A percentile compares a stretch with the other conserved stretches of the same genome.
Evolutionary conservation across 2,888 invertebrate species (phyloP).

Genomic region (Amphipoea lucens): DNA sequence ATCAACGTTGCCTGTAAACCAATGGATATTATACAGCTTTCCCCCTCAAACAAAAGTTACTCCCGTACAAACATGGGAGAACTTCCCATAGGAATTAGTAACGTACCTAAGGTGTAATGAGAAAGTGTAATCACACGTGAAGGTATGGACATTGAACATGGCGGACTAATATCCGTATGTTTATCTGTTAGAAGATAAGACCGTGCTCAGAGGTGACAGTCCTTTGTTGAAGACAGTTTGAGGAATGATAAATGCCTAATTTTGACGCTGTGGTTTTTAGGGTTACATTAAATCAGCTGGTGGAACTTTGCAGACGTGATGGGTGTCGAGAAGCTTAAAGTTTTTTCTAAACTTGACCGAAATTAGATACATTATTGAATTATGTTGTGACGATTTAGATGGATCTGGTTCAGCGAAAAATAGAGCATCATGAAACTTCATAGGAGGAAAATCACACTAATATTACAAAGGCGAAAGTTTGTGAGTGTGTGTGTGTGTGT

Average conservation of each 20-base stretch:
- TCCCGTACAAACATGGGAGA: neutral
- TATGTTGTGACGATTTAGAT: neutral
- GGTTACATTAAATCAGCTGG: neutral
- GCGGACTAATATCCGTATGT: conserved; percentile 29
- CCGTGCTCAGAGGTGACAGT: neutral
- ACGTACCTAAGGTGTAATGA: conserved; percentile 35
- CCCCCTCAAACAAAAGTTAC: neutral
- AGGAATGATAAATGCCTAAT: neutral
- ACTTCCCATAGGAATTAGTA: conserved; percentile 10
- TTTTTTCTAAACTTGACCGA: neutral
- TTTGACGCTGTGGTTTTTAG: neutral
- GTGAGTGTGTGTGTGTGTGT: no score
- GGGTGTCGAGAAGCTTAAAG: neutral
- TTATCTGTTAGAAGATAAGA: conserved; percentile 26
- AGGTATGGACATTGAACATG: conserved; percentile 27
- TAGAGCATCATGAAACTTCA: neutral
- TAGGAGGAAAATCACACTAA: neutral
- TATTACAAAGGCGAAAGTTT: no score
- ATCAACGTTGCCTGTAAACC: neutral
- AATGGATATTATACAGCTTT: neutral
- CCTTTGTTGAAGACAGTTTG: neutral
- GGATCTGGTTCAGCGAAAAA: neutral
- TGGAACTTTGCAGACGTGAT: neutral
- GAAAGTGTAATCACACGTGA: conserved; percentile 47
- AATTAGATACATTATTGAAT: neutral